These are phyloP conservation scores for Okapia johnstoni DNA, from an alignment of 2,113 vertebrate species.

Conservation along the genomic window DNA sequence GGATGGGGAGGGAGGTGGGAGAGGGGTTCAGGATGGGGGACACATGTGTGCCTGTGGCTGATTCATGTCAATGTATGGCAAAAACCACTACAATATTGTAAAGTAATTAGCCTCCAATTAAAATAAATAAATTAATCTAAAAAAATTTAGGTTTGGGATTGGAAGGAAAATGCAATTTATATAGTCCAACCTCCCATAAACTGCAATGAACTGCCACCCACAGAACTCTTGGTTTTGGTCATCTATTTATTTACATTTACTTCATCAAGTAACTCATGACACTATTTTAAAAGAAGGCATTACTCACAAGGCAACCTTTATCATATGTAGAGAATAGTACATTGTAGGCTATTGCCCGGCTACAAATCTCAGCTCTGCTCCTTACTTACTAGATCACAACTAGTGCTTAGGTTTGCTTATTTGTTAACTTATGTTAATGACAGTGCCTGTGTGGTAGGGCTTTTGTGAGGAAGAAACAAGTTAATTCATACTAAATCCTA, in stretches of 20 bases:
- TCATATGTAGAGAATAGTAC: background rate
- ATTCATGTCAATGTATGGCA: too few species aligned
- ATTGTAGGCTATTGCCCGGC: fast-evolving
- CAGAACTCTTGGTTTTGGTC: background rate
- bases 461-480: background rate
- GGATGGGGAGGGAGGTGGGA: too few species aligned
- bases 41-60: too few species aligned
- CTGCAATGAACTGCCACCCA: background rate
- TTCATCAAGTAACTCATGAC: background rate
- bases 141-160: background rate
- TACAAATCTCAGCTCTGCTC: background rate
- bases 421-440: background rate
- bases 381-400: background rate
- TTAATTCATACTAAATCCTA: background rate
- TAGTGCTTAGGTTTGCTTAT: background rate
- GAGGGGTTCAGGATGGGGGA: too few species aligned
- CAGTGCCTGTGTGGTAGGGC: background rate
- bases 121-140: too few species aligned
- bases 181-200: background rate
- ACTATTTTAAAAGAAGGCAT: background rate
- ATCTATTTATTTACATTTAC: background rate
- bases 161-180: background rate
- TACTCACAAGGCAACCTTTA: background rate
- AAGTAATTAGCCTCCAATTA: too few species aligned
- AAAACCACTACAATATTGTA: too few species aligned